These are phyloP conservation scores for Drosophila setosimentum DNA, from an alignment of 2,888 invertebrate species.

Conservation along the genomic window DNA sequence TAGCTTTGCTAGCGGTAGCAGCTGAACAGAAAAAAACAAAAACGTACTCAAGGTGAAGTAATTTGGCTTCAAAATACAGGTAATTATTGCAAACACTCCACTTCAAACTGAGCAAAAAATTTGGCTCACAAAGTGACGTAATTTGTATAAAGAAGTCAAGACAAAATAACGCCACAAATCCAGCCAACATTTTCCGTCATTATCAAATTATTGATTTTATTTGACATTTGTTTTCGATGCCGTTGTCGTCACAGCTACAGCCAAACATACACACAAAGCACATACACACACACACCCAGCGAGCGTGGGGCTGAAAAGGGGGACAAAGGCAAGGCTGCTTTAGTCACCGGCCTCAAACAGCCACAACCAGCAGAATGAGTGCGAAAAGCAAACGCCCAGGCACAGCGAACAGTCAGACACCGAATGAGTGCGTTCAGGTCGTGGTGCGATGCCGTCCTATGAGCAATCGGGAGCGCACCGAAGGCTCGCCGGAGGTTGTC, in stretches of 20 bases:
- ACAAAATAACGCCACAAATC: conserved; percentile 1
- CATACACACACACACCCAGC: conserved; percentile 1
- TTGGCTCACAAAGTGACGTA: conserved; percentile 26
- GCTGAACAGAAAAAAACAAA: conserved; percentile 62
- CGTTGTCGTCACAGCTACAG: conserved; percentile 69
- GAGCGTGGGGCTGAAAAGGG: conserved; percentile 34
- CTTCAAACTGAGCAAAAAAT: conserved; percentile 23
- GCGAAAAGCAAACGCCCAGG: conserved; percentile 81
- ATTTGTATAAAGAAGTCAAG: conserved; percentile 5
- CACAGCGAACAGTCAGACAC: conserved; percentile 78
- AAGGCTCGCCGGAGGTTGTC: conserved; percentile 87
- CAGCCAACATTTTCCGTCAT: conserved; percentile 24
- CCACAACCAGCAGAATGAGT: conserved; percentile 71
- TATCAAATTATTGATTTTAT: conserved; percentile 69
- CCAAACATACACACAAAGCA: conserved; percentile 25
- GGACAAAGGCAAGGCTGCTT: conserved; percentile 59
- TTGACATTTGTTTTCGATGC: conserved; percentile 63
- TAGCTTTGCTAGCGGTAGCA: conserved; percentile 47
- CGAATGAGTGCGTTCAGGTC: conserved; percentile 96
- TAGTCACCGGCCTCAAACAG: conserved; percentile 60
- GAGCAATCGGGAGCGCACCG: conserved; percentile 92
- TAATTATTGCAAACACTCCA: conserved; percentile 47
- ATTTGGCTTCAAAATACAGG: conserved; percentile 71
- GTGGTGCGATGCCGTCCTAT: conserved; percentile 98
- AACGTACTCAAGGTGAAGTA: conserved; percentile 72